Evolutionary conservation across 2,797 vertebrate species (phyloP).

Genomic region (Hemitrygon akajei): DNA sequence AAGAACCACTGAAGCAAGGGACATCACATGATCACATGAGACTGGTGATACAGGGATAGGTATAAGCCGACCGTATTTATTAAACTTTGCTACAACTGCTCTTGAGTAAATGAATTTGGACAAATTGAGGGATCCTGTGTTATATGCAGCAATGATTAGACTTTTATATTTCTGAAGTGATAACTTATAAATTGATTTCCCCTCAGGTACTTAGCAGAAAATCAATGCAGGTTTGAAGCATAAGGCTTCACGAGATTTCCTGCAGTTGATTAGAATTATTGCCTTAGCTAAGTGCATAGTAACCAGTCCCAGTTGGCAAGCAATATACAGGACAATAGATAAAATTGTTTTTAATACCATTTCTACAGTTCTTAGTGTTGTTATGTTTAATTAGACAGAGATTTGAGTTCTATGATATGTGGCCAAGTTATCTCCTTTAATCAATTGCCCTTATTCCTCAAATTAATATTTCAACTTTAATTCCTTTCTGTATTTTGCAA

Average conservation of each 20-base stretch:
- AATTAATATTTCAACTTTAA: too few relatives aligned
- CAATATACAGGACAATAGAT: not conserved
- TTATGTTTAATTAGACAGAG: not conserved
- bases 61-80: not conserved
- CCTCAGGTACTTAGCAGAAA: not conserved
- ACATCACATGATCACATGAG: not conserved
- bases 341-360: not conserved
- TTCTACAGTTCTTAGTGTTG: not conserved
- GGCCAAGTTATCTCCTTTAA: not conserved
- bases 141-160: not conserved
- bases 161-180: slow-evolving; percentile 3
- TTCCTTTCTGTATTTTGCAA: not conserved
- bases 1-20: not conserved
- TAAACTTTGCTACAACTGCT: not conserved
- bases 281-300: not conserved
- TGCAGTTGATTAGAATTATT: not conserved
- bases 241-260: not conserved
- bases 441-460: too few relatives aligned
- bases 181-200: not conserved
- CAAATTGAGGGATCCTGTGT: not conserved
- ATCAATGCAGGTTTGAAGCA: not conserved
- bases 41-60: not conserved
- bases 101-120: not conserved
- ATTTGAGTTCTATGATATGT: not conserved
- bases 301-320: not conserved